Evolutionary conservation across 2,888 invertebrate genomes (phyloP), one percentile per base, ranked within the genome.

Genomic region (Lasioglossum leucozonium): DNA sequence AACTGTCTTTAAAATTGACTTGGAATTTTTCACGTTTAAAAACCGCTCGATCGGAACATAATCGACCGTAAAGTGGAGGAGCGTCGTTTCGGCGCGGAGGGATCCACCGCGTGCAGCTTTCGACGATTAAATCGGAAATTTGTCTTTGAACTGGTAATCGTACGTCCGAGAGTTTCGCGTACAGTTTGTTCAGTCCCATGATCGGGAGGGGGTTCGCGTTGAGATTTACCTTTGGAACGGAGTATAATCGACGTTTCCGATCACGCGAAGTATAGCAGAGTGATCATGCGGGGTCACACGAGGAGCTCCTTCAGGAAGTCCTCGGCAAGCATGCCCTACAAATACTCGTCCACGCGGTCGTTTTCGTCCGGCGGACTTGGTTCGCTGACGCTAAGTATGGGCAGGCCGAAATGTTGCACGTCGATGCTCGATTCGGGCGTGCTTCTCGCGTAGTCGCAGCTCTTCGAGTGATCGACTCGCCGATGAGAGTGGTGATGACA

Each of bases 321-420:
- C 94, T 93, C 95, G 94, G 92, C 93, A 91, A 94, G 94, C 94
- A 94, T 93, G 74, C 93, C 91, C 95, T 96, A 96, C 96, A 96
- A 96, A 92, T 96, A 96, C 94, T 96, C 96, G 92, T 96, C 96
- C 93, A 96, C 93, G 16, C 96, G 96, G 91, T 97, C 97, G 81
- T 89, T 90, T 90, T 97, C 97, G 91, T 97, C 97, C 22, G 97
- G 97, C 51, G 97, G 97, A 30, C 97, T 97, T 0, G 97, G 97
- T n/a, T 97, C 97, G 18, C 97, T 97, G 44, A 98, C 96, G 40
- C 97, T 97, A 10, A 98, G 96, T 91, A 97, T 97, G 73, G 97
- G 97, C 91, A 98, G 95, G 62, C 97, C 97, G 87, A 97, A 97
- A 91, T 97, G 97, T 75, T 95, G 94, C 77, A 96, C 96, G 85